phyloP scores from a whole-genome alignment of 2,113 vertebrate species.

The Nettapus auritus region DNA sequence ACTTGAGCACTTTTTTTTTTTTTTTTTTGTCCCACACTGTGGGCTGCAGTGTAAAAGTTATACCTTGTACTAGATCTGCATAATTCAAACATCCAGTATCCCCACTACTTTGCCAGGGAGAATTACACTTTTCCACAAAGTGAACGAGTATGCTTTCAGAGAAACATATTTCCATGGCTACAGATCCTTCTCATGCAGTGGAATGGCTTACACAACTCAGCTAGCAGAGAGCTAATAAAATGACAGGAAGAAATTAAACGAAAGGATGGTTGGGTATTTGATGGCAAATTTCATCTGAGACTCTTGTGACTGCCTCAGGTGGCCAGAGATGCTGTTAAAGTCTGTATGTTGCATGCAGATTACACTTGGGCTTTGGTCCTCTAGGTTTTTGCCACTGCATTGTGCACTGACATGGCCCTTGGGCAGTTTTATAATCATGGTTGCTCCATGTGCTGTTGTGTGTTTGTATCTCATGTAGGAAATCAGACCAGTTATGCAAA shows the following conservation, averaged over 20 bases:
- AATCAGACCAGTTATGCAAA: neutral
- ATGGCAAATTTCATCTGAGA: slow-evolving; percentile 29
- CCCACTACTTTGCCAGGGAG: neutral
- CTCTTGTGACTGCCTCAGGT: neutral
- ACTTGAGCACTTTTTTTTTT: neutral
- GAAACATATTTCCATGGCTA: slow-evolving; percentile 65
- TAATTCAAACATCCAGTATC: slow-evolving; percentile 18
- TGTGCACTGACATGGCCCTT: neutral
- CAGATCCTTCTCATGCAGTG: slow-evolving; percentile 1
- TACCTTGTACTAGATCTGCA: neutral
- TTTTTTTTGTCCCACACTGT: neutral
- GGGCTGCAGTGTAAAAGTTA: neutral
- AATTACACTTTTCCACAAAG: slow-evolving; percentile 41
- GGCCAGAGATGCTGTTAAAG: neutral
- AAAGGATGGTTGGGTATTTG: slow-evolving; percentile 22
- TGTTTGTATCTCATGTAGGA: neutral
- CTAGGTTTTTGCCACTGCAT: neutral
- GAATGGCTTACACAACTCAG: slow-evolving; percentile 38
- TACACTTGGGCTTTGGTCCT: neutral
- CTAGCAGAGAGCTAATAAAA: slow-evolving; percentile 42
- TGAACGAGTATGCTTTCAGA: slow-evolving; percentile 38
- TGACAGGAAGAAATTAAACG: slow-evolving; percentile 49
- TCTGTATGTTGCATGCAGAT: slow-evolving; percentile 4
- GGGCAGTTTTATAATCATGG: neutral
- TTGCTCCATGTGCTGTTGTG: neutral